Evolutionary conservation across 2,888 invertebrate genomes (phyloP), one percentile per base, ranked within the genome.

Genomic region (Drosophila kuntzei): DNA sequence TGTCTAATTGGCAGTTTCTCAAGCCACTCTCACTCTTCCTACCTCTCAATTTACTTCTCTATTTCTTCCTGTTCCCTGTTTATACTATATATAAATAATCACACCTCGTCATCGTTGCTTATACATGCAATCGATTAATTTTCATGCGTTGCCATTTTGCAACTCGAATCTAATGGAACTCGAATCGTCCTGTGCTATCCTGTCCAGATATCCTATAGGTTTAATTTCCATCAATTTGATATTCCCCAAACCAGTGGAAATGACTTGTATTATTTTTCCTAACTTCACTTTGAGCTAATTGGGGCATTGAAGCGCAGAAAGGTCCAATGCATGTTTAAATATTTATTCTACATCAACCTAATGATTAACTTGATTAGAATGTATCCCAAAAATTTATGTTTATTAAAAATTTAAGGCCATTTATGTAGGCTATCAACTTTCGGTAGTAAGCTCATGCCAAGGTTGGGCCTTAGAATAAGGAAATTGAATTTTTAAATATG

Each of bases 91-190:
- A 44, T 41, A 18, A 29, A n/a, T 61, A 75, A 76, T 76, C 71
- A 41, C 73, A 77, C 67, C 47, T 37, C 58, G 59, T 77, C 75
- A 77, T 63, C 43, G 58, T 55, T 55, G 37, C 51, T 39, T 46
- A 51, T 16, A 34, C 27, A 50, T 46, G 25, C 53, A 58, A 71
- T 72, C 78, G 68, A 76, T 76, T 77, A 76, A 76, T 54, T 72
- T 44, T 11, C 57, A 63, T 76, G 59, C 72, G 59, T 66, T 76
- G 71, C 44, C 58, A 36, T 55, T 72, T 61, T 41, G 36, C 39
- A 39, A 50, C 49, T 29, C 29, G 3, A 16, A 25, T 41, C 55
- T 44, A 27, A 44, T 47, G 27, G 50, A n/a, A n/a, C n/a, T n/a
- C n/a, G n/a, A n/a, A 36, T 55, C 29, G 37, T 47, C 32, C 25